Base-by-base conservation (phyloP, 2,888 invertebrate genomes). In the Sussaba pulchella region DNA sequence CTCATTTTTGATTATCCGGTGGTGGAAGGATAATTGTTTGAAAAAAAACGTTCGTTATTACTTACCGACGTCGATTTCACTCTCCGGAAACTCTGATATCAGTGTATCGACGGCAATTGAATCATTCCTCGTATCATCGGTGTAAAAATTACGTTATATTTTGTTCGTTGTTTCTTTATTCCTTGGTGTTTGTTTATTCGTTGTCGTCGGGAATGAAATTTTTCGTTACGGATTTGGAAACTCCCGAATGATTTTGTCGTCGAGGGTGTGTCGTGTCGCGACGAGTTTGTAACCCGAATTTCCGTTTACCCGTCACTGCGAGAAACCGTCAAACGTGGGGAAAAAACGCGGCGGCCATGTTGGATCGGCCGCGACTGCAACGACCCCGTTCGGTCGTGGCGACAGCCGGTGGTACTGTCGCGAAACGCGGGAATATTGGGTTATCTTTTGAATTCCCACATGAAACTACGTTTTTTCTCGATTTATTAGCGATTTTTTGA, bases 261-360 rank as follows among this genome's bases (percentile, higher is more conserved):
- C 54, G 69, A 71, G 81, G 82, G 82, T 82, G 81, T 82, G 78
- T 26, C 66, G 45, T 57, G 31, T 2, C 6, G 82, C 82, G 83
- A 76, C 61, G 81, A 84, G 85, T 85, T 85, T 87, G 87, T 88
- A 88, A 86, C 88, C 87, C 83, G 84, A 86, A 86, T 87, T 87
- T 85, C 84, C 74, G 71, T 78, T 75, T 79, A 77, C 73, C 80
- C 80, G 82, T 82, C 81, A 83, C 61, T 74, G 77, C n/a, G n/a
- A n/a, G 83, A 86, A 88, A 84, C 89, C 89, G 88, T 89, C 91
- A 90, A 90, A 89, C 87, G 88, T 86, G 83, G 78, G 50, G 87
- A 88, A 87, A 87, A 88, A 87, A 87, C 85, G 84, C 86, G 74
- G 78, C 85, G 85, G 89, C 91, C 91, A 91, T 90, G 84, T 91